phyloP scores from a whole-genome alignment of 1,140 invertebrate species.

The Oryctes rhinoceros region DNA sequence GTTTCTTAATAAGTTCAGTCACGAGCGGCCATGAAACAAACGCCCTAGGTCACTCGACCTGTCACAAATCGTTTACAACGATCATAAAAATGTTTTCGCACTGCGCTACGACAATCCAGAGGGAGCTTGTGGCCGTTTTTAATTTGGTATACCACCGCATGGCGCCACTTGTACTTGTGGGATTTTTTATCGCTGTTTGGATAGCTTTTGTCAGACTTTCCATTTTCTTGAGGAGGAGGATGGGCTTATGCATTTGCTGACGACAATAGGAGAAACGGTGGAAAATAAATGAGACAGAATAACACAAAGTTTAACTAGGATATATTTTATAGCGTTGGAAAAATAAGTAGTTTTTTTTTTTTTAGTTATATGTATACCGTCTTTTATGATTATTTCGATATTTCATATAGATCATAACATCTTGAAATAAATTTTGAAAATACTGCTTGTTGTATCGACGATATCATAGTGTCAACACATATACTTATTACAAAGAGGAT shows the following conservation, averaged over 20 bases:
- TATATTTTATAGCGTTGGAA: too few species aligned
- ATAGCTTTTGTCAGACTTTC: slow-evolving; percentile 8
- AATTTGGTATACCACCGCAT: slow-evolving; percentile 35
- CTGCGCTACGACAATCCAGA: neutral
- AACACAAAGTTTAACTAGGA: too few species aligned
- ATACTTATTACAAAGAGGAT: too few species aligned
- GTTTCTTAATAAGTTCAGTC: slow-evolving; percentile 32
- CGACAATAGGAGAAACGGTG: neutral
- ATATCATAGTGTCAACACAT: too few species aligned
- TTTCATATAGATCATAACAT: too few species aligned
- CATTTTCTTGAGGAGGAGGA: neutral
- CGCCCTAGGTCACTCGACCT: slow-evolving; percentile 27
- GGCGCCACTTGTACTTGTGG: slow-evolving; percentile 24
- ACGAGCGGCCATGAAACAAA: slow-evolving; percentile 29
- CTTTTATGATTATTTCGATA: too few species aligned
- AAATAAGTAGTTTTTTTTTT: too few species aligned
- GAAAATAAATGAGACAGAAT: neutral
- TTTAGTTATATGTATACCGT: too few species aligned
- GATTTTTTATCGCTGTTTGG: slow-evolving; percentile 30
- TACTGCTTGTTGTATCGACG: too few species aligned
- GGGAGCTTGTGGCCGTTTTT: slow-evolving; percentile 17
- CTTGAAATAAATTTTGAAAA: too few species aligned
- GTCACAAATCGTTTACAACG: slow-evolving; percentile 37
- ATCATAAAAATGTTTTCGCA: slow-evolving; percentile 36
- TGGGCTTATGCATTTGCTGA: slow-evolving; percentile 4